Conservation (phyloP, 2,888 invertebrate genomes). For the Leptopilina syphax region DNA sequence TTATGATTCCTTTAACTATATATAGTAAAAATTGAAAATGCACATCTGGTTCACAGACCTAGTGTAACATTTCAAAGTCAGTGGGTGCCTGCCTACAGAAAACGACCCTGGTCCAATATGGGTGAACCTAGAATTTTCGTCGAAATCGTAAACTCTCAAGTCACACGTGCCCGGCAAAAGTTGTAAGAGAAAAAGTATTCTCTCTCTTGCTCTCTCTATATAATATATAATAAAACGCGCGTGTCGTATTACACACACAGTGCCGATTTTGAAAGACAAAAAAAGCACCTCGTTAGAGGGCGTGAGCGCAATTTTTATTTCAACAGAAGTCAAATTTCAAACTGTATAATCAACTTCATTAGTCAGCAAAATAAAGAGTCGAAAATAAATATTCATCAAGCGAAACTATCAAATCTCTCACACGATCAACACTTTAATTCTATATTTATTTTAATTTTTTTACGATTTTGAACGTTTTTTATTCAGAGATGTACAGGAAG, state of each 20-base stretch:
- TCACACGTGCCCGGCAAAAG: conserved; percentile 34
- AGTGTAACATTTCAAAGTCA: conserved; percentile 11
- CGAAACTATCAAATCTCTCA: not conserved
- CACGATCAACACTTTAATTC: conserved; percentile 3
- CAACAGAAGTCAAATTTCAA: conserved; percentile 34
- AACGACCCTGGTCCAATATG: conserved; percentile 47
- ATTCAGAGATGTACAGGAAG: not conserved
- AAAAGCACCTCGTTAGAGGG: conserved; percentile 32
- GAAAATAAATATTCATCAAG: conserved; percentile 34
- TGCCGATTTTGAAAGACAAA: conserved; percentile 14
- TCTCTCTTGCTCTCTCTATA: too few relatives aligned
- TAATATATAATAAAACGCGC: conserved; percentile 5
- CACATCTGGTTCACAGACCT: conserved; percentile 70
- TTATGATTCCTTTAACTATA: conserved; percentile 4
- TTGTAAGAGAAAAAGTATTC: conserved; percentile 7
- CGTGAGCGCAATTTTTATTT: conserved; percentile 23
- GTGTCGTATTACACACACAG: conserved; percentile 32
- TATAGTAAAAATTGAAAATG: conserved; percentile 23
- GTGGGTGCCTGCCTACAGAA: not conserved
- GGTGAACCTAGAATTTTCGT: conserved; percentile 48
- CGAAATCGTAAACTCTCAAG: conserved; percentile 47
- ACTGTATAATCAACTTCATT: conserved; percentile 27
- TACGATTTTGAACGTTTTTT: not conserved
- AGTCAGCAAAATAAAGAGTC: not conserved
- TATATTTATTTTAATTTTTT: not conserved